Conservation (phyloP, 2,113 vertebrate species). For the Hydrochoerus hydrochaeris region DNA sequence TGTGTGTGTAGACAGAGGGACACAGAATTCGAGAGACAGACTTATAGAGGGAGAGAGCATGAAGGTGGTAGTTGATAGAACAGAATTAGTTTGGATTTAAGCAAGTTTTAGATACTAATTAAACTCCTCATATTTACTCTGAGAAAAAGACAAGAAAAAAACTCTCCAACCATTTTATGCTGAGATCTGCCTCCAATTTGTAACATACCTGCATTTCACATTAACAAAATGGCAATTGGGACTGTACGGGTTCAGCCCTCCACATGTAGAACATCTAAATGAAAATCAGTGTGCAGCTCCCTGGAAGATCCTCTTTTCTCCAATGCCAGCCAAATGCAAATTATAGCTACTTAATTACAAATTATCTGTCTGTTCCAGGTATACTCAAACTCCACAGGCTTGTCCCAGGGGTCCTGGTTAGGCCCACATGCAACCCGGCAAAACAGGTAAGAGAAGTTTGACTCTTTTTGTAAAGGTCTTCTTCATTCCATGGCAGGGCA, state of each 20-base stretch:
- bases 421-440: too few species aligned
- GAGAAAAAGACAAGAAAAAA: slow-evolving; percentile 7
- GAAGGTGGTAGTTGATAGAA: background rate
- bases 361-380: background rate
- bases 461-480: slow-evolving; percentile 51
- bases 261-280: background rate
- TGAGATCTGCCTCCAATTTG: background rate
- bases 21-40: background rate
- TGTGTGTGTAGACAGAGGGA: background rate
- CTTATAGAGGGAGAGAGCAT: too few species aligned
- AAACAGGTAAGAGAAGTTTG: too few species aligned
- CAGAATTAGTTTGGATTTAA: background rate
- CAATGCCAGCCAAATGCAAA: background rate
- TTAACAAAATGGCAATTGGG: background rate
- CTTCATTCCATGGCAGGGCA: background rate
- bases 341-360: background rate
- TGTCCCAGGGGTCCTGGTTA: background rate
- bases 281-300: background rate
- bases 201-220: background rate
- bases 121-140: slow-evolving; percentile 21
- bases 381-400: background rate
- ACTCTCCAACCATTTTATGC: background rate
- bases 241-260: background rate
- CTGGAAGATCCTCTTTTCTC: background rate
- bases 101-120: background rate